Evolutionary conservation across 2,797 vertebrate genomes (phyloP).

Genomic region (Pantherophis vulpinus): DNA sequence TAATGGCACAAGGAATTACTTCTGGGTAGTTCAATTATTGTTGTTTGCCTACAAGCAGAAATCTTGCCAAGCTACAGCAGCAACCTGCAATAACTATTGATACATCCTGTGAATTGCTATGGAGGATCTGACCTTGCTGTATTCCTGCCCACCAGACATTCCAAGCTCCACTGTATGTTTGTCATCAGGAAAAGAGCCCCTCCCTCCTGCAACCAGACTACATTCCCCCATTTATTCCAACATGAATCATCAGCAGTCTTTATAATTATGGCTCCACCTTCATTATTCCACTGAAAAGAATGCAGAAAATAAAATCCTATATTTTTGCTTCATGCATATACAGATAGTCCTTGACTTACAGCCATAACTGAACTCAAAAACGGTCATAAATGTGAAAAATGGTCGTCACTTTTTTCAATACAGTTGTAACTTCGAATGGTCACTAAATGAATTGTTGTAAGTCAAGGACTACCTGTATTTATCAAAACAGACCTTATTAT

Average conservation of each 20-base stretch:
- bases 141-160: not conserved
- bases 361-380: too few relatives aligned
- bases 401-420: not conserved
- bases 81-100: too few relatives aligned
- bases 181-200: not conserved
- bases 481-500: not conserved
- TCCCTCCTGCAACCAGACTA: not conserved
- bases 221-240: not conserved
- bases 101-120: not conserved
- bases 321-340: not conserved
- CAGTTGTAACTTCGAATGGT: too few relatives aligned
- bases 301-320: not conserved
- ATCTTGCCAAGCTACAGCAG: too few relatives aligned
- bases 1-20: too few relatives aligned
- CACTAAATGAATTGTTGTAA: too few relatives aligned
- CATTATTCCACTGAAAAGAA: not conserved
- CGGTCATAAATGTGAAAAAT: not conserved
- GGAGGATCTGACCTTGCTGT: not conserved
- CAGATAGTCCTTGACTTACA: too few relatives aligned
- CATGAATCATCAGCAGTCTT: not conserved
- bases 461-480: not conserved
- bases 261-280: not conserved
- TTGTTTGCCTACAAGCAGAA: too few relatives aligned
- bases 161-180: not conserved
- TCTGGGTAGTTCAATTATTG: too few relatives aligned